Percentiles rank a stretch among this genome's conserved stretches.
These are phyloP conservation scores for Baccha elongata DNA, from an alignment of 2,888 invertebrate species.

Conservation along the genomic window DNA sequence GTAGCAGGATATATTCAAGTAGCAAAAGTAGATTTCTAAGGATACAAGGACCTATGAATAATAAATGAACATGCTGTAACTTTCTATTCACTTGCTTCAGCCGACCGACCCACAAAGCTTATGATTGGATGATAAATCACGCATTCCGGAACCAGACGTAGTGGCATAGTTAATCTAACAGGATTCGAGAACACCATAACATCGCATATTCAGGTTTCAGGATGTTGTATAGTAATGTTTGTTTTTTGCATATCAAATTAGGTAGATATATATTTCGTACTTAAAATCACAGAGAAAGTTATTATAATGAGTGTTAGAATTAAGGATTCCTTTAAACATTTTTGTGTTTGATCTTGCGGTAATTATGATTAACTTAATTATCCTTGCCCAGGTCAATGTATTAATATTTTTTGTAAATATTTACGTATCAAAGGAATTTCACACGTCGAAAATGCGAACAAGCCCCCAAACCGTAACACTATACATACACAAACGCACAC, in stretches of 20 bases:
- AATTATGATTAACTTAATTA: background rate
- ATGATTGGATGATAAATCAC: slow-evolving; percentile 63
- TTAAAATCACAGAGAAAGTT: background rate
- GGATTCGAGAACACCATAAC: slow-evolving; percentile 4
- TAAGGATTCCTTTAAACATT: background rate
- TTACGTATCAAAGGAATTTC: slow-evolving; percentile 57
- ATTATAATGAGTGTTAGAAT: background rate
- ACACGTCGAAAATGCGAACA: slow-evolving; percentile 28
- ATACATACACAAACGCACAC: slow-evolving; percentile 31
- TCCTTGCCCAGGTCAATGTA: no score
- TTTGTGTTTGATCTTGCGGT: background rate
- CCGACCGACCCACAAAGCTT: slow-evolving; percentile 44
- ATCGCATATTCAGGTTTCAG: slow-evolving; percentile 6
- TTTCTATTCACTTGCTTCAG: slow-evolving; percentile 36
- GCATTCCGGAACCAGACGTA: slow-evolving; percentile 31
- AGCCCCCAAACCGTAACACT: slow-evolving; percentile 15
- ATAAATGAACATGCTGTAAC: slow-evolving; percentile 49
- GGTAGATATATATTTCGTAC: background rate
- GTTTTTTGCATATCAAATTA: slow-evolving; percentile 31
- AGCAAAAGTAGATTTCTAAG: background rate
- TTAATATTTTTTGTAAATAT: slow-evolving; percentile 57
- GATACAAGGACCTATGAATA: slow-evolving; percentile 49
- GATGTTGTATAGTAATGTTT: slow-evolving; percentile 26
- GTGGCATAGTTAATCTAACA: slow-evolving; percentile 15
- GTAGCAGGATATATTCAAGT: slow-evolving; percentile 26